Evolutionary conservation across 2,113 vertebrate species (phyloP).

Genomic region (Monopterus albus): DNA sequence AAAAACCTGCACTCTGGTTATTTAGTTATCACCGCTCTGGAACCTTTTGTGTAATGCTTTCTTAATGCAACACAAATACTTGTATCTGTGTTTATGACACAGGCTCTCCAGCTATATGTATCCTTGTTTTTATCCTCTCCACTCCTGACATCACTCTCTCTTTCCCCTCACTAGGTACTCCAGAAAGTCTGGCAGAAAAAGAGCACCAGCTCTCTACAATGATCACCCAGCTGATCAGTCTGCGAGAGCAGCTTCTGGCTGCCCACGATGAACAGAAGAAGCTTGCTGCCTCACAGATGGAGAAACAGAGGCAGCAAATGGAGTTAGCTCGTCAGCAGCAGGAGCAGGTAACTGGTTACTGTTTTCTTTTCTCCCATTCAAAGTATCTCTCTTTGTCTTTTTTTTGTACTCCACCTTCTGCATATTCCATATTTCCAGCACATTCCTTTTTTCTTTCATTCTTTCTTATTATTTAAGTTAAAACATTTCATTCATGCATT

Average conservation of each 20-base stretch:
- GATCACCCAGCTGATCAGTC: conserved; percentile 98
- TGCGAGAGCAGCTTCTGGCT: conserved; percentile 97
- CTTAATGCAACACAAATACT: neutral
- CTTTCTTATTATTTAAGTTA: no score
- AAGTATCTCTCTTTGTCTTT: neutral
- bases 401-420: neutral
- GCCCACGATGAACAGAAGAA: conserved; percentile 99
- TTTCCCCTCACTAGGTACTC: conserved; percentile 86
- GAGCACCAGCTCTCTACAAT: conserved; percentile 98
- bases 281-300: conserved; percentile 98
- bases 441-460: neutral
- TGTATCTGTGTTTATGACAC: conserved; percentile 9
- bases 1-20: conserved; percentile 16
- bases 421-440: neutral
- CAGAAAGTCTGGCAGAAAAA: conserved; percentile 98
- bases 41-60: conserved; percentile 15
- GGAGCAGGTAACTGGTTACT: conserved; percentile 90
- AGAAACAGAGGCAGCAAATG: conserved; percentile 99
- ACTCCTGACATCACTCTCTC: conserved; percentile 18
- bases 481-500: conserved; percentile 4
- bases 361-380: conserved; percentile 28
- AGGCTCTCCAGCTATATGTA: neutral
- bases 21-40: conserved; percentile 6
- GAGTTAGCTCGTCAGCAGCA: conserved; percentile 98
- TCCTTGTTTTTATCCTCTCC: conserved; percentile 24